Conservation (phyloP, 2,888 invertebrate genomes). For the Amphipoea lucens region DNA sequence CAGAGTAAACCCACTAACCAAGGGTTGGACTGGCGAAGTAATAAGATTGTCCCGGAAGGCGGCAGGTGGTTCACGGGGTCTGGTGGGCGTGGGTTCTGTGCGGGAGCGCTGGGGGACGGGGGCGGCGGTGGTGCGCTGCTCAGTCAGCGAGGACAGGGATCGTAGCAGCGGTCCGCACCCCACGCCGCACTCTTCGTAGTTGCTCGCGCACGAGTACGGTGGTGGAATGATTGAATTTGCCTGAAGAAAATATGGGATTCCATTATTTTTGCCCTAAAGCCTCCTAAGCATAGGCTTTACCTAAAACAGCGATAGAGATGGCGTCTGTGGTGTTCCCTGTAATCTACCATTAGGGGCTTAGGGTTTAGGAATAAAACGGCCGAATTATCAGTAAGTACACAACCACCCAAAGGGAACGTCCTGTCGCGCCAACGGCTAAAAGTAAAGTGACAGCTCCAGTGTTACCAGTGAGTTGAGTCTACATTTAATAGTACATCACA, state of each 20-base stretch:
- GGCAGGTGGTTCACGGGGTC: conserved; percentile 67
- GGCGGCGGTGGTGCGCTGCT: conserved; percentile 67
- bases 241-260: conserved; percentile 76
- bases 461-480: too few species aligned
- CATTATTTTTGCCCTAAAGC: neutral
- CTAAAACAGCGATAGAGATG: neutral
- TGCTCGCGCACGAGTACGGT: conserved; percentile 95
- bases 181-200: conserved; percentile 91
- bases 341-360: too few species aligned
- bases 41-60: conserved; percentile 83
- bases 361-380: too few species aligned
- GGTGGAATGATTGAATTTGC: conserved; percentile 96
- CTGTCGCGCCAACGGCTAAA: too few species aligned
- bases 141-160: conserved; percentile 91
- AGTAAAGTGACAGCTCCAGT: too few species aligned
- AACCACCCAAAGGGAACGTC: too few species aligned
- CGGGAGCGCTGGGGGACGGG: conserved; percentile 66
- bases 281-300: neutral
- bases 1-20: conserved; percentile 66
- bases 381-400: too few species aligned
- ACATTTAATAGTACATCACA: too few species aligned
- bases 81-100: conserved; percentile 63
- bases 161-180: conserved; percentile 89
- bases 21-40: conserved; percentile 80
- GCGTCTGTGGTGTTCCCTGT: too few species aligned